Evolutionary conservation across 2,797 vertebrate species (phyloP), one percentile per base, ranked within the genome.

Genomic region (Corythornis leucogaster): DNA sequence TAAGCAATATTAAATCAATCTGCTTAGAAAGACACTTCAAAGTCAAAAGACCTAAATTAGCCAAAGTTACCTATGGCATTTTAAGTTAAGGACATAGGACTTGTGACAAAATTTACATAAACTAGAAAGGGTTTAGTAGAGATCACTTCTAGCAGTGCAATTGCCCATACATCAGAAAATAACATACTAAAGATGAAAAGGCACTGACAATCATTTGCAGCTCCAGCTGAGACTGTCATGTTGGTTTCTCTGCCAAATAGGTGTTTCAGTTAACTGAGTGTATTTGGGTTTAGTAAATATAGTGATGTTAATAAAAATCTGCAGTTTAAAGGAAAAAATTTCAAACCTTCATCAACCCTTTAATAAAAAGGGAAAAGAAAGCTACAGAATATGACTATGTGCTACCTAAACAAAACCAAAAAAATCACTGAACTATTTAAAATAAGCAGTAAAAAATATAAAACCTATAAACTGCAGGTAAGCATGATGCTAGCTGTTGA

Each of bases 1-100:
- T 35, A 79, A 79, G 26, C 42, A 90, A 64, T 76, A 63, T 73
- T 90, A 79, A 86, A 74, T 84, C 77, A 90, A 55, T 84, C 63
- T 86, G 15, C 26, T 84, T 83, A 58, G 17, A 78, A 80, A 54
- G 11, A 6, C 80, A 76, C 33, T 71, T 85, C 7, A 2, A 87
- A 87, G 51, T 45, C 84, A 85, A 89, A 87, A 80, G 40, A 31
- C 18, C 8, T 1, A 86, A 75, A 90, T 48, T 69, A 69, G 22
- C 17, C 43, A 19, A 6, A 69, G 55, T 30, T 79, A 51, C 64
- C 63, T 54, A 40, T 5, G 5, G 20, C 21, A 63, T 48, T 87
- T 87, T 58, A 77, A 76, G 20, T 81, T 55, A 76, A 57, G 48
- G 62, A 69, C 26, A 20, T 31, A 75, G 31, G 5, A 79, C n/a